Evolutionary conservation across 2,888 invertebrate genomes (phyloP).

Genomic region (Rhorus exstirpatorius): DNA sequence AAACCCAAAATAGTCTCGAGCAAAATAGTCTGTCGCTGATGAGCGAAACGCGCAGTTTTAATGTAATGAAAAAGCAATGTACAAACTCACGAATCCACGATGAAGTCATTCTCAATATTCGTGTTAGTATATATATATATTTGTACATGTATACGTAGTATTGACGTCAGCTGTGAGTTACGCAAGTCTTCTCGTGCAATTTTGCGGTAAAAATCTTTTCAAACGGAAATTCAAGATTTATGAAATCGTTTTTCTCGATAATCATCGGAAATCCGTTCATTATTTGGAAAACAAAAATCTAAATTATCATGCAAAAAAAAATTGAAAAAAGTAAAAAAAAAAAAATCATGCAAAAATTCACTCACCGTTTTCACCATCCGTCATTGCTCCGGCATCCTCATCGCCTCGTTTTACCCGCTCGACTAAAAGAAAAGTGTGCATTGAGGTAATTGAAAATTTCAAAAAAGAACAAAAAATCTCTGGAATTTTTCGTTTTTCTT

Average conservation of each 20-base stretch:
- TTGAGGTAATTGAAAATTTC: background rate
- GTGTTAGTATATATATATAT: background rate
- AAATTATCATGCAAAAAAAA: too few relatives aligned
- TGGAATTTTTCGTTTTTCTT: background rate
- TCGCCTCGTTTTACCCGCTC: constrained; percentile 84
- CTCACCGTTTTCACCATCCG: constrained; percentile 85
- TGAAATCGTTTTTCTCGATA: too few relatives aligned
- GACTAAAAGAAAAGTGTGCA: constrained; percentile 79
- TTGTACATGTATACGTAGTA: background rate
- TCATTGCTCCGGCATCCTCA: constrained; percentile 80
- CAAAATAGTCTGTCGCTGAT: constrained; percentile 46
- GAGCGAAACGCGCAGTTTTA: constrained; percentile 37
- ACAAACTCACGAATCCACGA: constrained; percentile 35
- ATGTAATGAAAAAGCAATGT: constrained; percentile 33
- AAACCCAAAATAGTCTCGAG: constrained; percentile 46
- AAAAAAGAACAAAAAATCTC: background rate
- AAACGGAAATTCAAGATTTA: background rate
- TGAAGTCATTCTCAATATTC: constrained; percentile 39
- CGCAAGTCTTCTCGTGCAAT: constrained; percentile 25
- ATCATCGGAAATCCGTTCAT: too few relatives aligned
- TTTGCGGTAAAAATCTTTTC: constrained; percentile 11
- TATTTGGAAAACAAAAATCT: too few relatives aligned
- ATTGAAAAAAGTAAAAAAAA: constrained; percentile 23
- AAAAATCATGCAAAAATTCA: constrained; percentile 49
- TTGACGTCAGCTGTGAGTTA: constrained; percentile 46